phyloP scores from a whole-genome alignment of 1,140 invertebrate species.

The Lucilia cuprina region DNA sequence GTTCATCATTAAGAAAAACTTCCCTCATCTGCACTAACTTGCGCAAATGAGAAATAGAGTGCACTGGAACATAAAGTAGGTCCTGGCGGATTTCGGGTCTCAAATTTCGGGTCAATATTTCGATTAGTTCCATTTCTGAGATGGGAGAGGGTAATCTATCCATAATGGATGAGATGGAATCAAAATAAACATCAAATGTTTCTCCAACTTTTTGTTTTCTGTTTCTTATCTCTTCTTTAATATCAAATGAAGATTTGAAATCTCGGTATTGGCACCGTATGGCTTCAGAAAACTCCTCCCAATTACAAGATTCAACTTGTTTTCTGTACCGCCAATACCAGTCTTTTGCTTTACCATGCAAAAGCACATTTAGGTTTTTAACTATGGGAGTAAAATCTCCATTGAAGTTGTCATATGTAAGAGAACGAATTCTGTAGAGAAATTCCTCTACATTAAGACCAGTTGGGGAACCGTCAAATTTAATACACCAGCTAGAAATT shows the following conservation, averaged over 20 bases:
- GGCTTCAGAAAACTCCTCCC: constrained; percentile 22
- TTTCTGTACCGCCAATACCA: constrained; percentile 26
- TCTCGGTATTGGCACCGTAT: constrained; percentile 20
- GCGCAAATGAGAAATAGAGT: not conserved
- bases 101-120: constrained; percentile 21
- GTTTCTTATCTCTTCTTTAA: constrained; percentile 8
- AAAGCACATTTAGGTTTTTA: constrained; percentile 7
- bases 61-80: constrained; percentile 2
- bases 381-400: not conserved
- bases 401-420: constrained; percentile 9
- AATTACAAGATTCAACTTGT: not conserved
- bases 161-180: not conserved
- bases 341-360: not conserved
- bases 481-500: not conserved
- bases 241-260: constrained; percentile 9
- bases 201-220: constrained; percentile 17
- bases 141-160: not conserved
- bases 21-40: constrained; percentile 20
- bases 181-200: constrained; percentile 9
- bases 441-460: constrained; percentile 2
- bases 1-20: not conserved
- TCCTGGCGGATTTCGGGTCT: constrained; percentile 9
- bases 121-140: constrained; percentile 21
- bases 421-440: not conserved
- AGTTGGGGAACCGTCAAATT: not conserved